Evolutionary conservation across 2,797 vertebrate species (phyloP).

Genomic region (Gambelia wislizenii): DNA sequence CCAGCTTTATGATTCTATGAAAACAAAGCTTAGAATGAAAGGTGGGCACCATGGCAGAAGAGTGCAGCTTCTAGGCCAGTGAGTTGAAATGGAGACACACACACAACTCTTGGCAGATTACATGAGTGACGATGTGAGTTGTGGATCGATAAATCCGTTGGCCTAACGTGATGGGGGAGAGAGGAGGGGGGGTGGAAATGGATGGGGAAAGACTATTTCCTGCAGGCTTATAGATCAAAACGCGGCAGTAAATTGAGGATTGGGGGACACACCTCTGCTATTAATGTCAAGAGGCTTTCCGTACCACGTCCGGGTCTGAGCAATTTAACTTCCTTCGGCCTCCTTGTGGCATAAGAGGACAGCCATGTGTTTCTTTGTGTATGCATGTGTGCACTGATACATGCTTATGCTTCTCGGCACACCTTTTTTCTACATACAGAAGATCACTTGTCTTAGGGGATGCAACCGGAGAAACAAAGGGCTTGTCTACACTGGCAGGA

Average conservation of each 20-base stretch:
- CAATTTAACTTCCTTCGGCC: background rate
- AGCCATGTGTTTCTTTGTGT: background rate
- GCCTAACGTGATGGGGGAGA: background rate
- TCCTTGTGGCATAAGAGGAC: background rate
- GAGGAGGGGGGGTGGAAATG: background rate
- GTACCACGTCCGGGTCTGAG: background rate
- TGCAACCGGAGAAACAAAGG: background rate
- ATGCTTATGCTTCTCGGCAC: background rate
- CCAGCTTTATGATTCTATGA: too few relatives aligned
- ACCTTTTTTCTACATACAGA: background rate
- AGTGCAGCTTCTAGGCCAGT: too few relatives aligned
- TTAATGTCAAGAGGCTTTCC: background rate
- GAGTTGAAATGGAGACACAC: too few relatives aligned
- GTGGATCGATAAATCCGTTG: background rate
- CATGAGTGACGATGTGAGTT: background rate
- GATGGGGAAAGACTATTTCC: background rate
- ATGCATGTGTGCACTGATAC: background rate
- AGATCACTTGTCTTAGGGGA: background rate
- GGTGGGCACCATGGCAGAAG: background rate
- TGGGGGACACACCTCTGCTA: background rate
- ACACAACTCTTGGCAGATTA: background rate
- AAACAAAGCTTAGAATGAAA: background rate
- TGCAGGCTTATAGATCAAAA: slow-evolving; percentile 22
- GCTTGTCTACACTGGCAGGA: too few relatives aligned
- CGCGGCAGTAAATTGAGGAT: slow-evolving; percentile 17